A percentile compares a stretch with the other conserved stretches of the same genome.
These are phyloP conservation scores for Chironomus striatipennis DNA, from an alignment of 1,140 invertebrate genomes.

Conservation along the genomic window DNA sequence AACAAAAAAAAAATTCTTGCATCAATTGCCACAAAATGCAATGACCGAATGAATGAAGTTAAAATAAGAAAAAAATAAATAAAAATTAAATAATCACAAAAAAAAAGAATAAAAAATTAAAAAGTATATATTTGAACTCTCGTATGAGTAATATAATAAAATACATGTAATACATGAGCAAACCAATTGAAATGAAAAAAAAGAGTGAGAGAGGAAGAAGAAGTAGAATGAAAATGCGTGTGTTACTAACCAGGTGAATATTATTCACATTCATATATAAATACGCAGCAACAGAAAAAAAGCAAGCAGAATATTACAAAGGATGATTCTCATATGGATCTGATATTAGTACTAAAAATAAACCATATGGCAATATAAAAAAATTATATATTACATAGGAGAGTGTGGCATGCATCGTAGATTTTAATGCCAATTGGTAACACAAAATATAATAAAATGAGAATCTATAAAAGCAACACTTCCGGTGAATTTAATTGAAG, in stretches of 20 bases:
- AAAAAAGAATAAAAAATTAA: too few species aligned
- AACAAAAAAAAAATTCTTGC: too few species aligned
- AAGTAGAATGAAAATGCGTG: background rate
- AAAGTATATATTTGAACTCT: too few species aligned
- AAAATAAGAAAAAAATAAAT: too few species aligned
- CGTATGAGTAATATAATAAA: too few species aligned
- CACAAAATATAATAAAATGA: background rate
- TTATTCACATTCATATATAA: background rate
- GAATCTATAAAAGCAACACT: background rate
- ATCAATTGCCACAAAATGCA: too few species aligned
- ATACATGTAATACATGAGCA: background rate
- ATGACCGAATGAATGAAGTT: too few species aligned
- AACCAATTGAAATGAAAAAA: background rate
- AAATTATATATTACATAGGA: background rate
- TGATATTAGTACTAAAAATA: background rate
- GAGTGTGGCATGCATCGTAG: background rate
- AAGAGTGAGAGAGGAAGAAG: background rate
- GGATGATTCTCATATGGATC: slow-evolving; percentile 7
- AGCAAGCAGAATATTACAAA: background rate
- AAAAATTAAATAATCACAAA: too few species aligned
- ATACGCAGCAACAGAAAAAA: background rate
- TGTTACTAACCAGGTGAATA: slow-evolving; percentile 12
- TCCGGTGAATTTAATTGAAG: slow-evolving; percentile 1
- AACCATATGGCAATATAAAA: background rate
- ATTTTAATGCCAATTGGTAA: slow-evolving; percentile 5